These are phyloP conservation scores for Catocala nupta DNA, from an alignment of 2,888 invertebrate species.

Conservation along the genomic window DNA sequence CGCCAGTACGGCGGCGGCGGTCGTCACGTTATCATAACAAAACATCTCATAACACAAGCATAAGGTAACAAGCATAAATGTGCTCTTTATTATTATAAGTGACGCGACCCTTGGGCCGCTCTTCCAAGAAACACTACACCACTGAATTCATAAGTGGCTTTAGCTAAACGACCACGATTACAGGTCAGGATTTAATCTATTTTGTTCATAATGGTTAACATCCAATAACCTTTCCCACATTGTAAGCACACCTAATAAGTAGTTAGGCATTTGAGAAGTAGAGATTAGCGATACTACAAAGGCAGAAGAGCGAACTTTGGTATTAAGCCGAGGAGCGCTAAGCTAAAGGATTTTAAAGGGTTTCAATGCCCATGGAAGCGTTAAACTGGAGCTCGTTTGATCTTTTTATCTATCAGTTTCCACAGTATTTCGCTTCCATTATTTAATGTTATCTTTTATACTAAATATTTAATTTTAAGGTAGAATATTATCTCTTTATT, in stretches of 20 bases:
- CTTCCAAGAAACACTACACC: conserved; percentile 66
- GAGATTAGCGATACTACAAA: conserved; percentile 14
- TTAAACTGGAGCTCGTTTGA: conserved; percentile 3
- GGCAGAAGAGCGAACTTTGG: conserved; percentile 22
- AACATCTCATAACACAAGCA: conserved; percentile 45
- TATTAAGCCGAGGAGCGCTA: conserved; percentile 12
- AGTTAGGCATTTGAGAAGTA: conserved; percentile 13
- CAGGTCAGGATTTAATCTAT: conserved; percentile 54
- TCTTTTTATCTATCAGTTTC: background rate
- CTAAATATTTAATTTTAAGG: too few species aligned
- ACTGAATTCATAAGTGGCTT: conserved; percentile 64
- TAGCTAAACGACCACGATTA: conserved; percentile 52
- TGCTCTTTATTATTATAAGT: conserved; percentile 54
- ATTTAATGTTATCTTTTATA: background rate
- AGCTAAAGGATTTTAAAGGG: conserved; percentile 9
- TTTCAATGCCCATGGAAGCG: conserved; percentile 10
- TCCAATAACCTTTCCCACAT: conserved; percentile 32
- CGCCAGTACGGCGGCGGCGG: conserved; percentile 10
- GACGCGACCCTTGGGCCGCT: conserved; percentile 55
- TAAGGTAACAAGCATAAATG: conserved; percentile 30
- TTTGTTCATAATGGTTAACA: conserved; percentile 29
- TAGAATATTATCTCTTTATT: too few species aligned
- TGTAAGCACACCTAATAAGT: conserved; percentile 12
- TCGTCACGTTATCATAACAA: conserved; percentile 29
- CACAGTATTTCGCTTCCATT: background rate